Base-by-base conservation (phyloP, 2,113 vertebrate genomes). In the Paradisaea rubra region DNA sequence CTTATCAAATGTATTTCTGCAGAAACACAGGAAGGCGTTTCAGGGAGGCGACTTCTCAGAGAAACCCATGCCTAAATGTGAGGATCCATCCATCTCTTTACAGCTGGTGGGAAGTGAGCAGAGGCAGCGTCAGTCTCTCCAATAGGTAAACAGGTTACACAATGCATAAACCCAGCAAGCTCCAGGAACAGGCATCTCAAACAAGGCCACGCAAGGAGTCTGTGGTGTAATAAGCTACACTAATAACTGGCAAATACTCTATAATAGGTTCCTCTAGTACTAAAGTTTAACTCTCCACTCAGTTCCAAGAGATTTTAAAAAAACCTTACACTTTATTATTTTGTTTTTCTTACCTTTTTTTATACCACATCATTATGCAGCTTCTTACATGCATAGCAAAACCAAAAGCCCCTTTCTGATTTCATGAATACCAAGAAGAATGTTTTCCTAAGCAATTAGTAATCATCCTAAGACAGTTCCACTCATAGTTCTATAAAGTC, bases 381-480 rank as follows among this genome's bases (percentile, higher is more conserved):
- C 41, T 54, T 87, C 28, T 85, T 85, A 81, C 10, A 61, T 4
- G 25, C 37, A 72, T 5, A 85, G 70, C 28, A 79, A 91, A 95
- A 68, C 15, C 21, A 85, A 72, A 85, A 71, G n/a, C 31, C 49
- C 85, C 24, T 57, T 79, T 82, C 59, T 91, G 86, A 91, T 96
- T 95, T 95, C 89, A 87, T 93, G 52, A 96, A 95, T 92, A 93
- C 53, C 41, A 65, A 96, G 45, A 92, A 57, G 31, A 89, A 92
- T 72, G 49, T 70, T 91, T 92, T 94, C 63, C 81, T 85, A 56
- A 79, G 66, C 73, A 95, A 93, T 91, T 94, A 94, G 86, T 79
- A 93, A 91, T 89, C 91, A 87, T 82, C 47, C 28, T 65, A 82
- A 84, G 49, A 37, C 41, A 69, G 39, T 65, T 87, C 66, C 42